phyloP scores from a whole-genome alignment of 2,797 vertebrate species.

The Gymnodraco acuticeps region DNA sequence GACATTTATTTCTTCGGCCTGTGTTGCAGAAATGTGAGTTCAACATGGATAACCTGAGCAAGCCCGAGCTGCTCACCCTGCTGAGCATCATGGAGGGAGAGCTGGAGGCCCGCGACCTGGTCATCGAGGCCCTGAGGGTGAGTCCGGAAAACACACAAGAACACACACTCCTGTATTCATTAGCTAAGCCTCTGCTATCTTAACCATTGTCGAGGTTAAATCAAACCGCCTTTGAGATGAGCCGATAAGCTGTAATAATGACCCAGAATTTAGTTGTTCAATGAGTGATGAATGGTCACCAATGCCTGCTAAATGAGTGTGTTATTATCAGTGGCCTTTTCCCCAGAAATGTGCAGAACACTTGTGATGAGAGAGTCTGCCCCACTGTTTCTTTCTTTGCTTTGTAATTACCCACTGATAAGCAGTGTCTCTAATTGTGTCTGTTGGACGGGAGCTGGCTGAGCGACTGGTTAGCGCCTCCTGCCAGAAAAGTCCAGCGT shows the following conservation, averaged over 20 bases:
- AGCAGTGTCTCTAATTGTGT: conserved; percentile 52
- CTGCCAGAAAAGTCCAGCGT: conserved; percentile 32
- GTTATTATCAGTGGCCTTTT: conserved; percentile 38
- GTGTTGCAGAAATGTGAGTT: conserved; percentile 93
- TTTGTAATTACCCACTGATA: conserved; percentile 49
- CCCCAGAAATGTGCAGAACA: conserved; percentile 26
- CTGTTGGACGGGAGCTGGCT: conserved; percentile 52
- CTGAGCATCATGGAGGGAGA: conserved; percentile 98
- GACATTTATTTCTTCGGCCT: conserved; percentile 12
- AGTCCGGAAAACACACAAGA: conserved; percentile 68
- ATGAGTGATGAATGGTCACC: conserved; percentile 26
- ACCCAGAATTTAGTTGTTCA: conserved; percentile 23
- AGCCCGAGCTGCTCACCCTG: conserved; percentile 93
- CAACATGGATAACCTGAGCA: conserved; percentile 97
- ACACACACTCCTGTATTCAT: conserved; percentile 2
- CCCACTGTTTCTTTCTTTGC: conserved; percentile 35
- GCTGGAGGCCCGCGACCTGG: conserved; percentile 95
- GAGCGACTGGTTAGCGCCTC: conserved; percentile 34
- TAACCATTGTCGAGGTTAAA: conserved; percentile 2
- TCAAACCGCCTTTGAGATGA: conserved; percentile 23
- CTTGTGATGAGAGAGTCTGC: conserved; percentile 30
- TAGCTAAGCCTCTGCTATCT: conserved; percentile 2
- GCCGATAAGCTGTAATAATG: conserved; percentile 40
- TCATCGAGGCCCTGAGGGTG: conserved; percentile 97
- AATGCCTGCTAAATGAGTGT: conserved; percentile 12